Evolutionary conservation across 2,113 vertebrate genomes (phyloP), one percentile per base, ranked within the genome.

Genomic region (Psittacara wagleri): DNA sequence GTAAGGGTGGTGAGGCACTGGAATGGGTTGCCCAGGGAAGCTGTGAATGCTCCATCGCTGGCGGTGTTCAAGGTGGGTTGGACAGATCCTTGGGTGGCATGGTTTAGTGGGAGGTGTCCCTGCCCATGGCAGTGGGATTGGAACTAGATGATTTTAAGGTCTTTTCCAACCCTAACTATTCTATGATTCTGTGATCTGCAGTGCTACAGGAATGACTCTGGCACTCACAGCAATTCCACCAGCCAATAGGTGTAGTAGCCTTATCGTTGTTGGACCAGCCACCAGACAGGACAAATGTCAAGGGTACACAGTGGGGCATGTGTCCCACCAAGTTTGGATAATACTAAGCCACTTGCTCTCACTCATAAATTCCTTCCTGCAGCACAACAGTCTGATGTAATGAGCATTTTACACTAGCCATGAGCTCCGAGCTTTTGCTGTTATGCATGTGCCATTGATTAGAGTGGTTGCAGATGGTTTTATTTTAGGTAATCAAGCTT

Each of bases 401-500:
- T 93, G 94, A 97, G 82, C 80, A 52, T 59, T 94, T 96, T 81
- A 88, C 79, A 69, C 1, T 11, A 96, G 90, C 83, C 94, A 66
- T 29, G n/a, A 88, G 90, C 83, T 75, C 72, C 72, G 76, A 88
- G 92, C 86, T 96, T 90, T 88, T 79, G 92, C 96, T 88, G 76
- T 55, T 77, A 20, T 92, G 95, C 96, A 97, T 95, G 86, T 97
- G 96, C 95, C 96, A 96, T 94, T 96, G 95, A 97, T 96, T 97
- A 97, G 86, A 96, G 96, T 64, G 83, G 95, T 64, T 97, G 94
- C 95, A 97, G 95, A 96, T 97, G 95, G 92, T 97, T 97, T 94
- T 96, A 92, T 95, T 97, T 97, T 94, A 96, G 80, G 94, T 96
- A 96, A 97, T 96, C 95, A 96, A 73, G 86, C 73, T 81, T 64